Evolutionary conservation across 2,888 invertebrate species (phyloP).

Genomic region (Phyllotreta striolata): DNA sequence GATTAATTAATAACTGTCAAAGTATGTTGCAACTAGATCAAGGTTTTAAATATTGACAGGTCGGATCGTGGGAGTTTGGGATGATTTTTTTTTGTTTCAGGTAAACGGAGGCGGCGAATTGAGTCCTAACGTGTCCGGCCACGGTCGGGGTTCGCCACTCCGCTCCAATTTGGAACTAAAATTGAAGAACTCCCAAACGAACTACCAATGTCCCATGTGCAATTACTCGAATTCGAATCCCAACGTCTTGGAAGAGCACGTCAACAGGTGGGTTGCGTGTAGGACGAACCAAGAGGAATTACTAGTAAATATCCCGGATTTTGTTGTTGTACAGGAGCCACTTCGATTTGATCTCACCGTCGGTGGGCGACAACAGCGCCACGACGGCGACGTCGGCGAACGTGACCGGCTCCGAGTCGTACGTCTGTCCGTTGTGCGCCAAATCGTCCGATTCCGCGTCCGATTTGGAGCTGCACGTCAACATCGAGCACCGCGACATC

Average conservation of each 20-base stretch:
- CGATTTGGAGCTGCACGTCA: constrained; percentile 85
- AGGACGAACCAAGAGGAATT: constrained; percentile 9
- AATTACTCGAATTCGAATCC: constrained; percentile 79
- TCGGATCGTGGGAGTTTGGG: not conserved
- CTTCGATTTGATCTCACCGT: constrained; percentile 82
- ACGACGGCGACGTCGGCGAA: no score
- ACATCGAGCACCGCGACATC: constrained; percentile 84
- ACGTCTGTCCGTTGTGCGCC: constrained; percentile 82
- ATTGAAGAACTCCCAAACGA: constrained; percentile 68
- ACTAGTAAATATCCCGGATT: not conserved
- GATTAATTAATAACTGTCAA: no score
- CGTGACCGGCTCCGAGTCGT: constrained; percentile 64
- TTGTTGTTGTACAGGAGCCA: constrained; percentile 67
- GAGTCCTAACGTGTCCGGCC: constrained; percentile 61
- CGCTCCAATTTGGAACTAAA: constrained; percentile 76
- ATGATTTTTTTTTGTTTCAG: constrained; percentile 44
- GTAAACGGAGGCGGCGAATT: constrained; percentile 59
- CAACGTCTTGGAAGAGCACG: constrained; percentile 79
- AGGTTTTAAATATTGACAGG: not conserved
- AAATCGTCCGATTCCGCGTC: constrained; percentile 76
- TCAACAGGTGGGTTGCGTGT: constrained; percentile 65
- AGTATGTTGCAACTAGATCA: no score
- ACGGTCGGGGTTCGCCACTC: constrained; percentile 78
- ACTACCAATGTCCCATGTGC: constrained; percentile 76
- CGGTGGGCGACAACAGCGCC: constrained; percentile 57